These are phyloP conservation scores for Myotis daubentonii DNA, from an alignment of 2,797 vertebrate genomes.

Conservation along the genomic window DNA sequence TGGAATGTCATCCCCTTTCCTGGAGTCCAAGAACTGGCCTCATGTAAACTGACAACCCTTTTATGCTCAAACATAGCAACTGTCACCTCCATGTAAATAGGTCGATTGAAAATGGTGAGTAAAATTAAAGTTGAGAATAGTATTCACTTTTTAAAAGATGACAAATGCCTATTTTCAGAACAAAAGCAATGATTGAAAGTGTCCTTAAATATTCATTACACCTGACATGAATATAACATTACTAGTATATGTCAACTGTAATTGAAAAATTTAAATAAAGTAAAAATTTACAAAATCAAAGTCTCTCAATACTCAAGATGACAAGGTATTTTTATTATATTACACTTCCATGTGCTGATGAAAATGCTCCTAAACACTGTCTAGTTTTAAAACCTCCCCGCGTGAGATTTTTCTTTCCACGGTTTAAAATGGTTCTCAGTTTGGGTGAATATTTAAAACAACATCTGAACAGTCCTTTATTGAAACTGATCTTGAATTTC, in stretches of 20 bases:
- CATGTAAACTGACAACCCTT: background rate
- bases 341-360: background rate
- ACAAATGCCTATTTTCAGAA: background rate
- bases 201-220: background rate
- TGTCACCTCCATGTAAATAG: background rate
- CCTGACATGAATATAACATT: background rate
- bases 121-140: background rate
- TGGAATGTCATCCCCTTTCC: background rate
- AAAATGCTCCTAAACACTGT: background rate
- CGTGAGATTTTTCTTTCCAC: background rate
- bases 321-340: background rate
- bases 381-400: slow-evolving; percentile 23
- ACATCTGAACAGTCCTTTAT: background rate
- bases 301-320: background rate
- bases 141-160: background rate
- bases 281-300: background rate
- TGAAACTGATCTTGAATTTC: slow-evolving; percentile 27
- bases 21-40: background rate
- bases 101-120: background rate
- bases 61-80: background rate
- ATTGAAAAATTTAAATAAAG: background rate
- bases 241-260: too few species aligned
- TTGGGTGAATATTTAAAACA: background rate
- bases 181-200: background rate
- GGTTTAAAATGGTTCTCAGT: background rate